Evolutionary conservation across 1,140 invertebrate genomes (phyloP).

Genomic region (Elysia chlorotica): DNA sequence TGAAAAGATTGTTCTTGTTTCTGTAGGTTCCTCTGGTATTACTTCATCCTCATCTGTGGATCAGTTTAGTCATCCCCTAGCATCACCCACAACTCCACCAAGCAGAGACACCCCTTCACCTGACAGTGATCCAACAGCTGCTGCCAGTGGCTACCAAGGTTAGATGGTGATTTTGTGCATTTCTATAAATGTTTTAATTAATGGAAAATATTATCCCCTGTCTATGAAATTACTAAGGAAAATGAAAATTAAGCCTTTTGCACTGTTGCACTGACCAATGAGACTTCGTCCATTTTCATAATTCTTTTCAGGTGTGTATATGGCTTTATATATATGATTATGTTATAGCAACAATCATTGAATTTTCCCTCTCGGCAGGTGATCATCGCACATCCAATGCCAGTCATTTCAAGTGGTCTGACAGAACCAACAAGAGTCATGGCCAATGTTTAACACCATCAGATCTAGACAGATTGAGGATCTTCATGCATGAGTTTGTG

Average conservation of each 20-base stretch:
- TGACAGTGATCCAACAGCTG: conserved; percentile 33
- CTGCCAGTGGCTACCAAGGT: conserved; percentile 33
- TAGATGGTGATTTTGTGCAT: not conserved
- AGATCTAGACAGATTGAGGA: conserved; percentile 81
- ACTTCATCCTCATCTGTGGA: conserved; percentile 17
- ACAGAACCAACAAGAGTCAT: conserved; percentile 53
- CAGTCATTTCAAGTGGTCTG: no score
- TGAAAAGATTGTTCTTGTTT: not conserved
- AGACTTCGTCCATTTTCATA: no score
- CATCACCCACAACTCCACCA: conserved; percentile 26
- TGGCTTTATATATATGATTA: no score
- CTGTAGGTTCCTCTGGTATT: conserved; percentile 6
- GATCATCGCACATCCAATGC: no score
- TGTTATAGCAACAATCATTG: no score
- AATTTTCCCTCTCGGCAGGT: no score
- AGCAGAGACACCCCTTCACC: conserved; percentile 20
- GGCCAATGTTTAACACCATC: conserved; percentile 77
- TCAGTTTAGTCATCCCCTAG: conserved; percentile 52
- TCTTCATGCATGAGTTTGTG: conserved; percentile 87
- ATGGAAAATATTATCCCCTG: no score
- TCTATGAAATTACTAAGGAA: no score
- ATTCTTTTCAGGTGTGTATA: no score
- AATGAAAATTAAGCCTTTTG: no score
- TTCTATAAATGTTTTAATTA: no score
- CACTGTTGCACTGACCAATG: no score